Conservation (phyloP, 2,113 vertebrate species). For the Polypterus senegalus region DNA sequence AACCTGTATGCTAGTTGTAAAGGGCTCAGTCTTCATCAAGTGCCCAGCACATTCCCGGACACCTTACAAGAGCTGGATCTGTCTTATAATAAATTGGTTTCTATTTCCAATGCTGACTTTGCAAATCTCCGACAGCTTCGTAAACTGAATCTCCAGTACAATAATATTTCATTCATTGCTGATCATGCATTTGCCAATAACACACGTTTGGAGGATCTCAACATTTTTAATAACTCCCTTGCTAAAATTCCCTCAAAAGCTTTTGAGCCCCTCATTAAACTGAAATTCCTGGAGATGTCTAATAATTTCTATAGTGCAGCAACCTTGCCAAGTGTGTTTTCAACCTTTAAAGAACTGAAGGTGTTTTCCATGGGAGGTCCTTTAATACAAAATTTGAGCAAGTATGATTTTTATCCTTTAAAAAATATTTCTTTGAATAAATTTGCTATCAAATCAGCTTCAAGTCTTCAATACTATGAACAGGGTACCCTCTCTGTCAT, state of each 20-base stretch:
- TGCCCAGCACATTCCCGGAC: slow-evolving; percentile 44
- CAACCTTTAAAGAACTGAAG: slow-evolving; percentile 32
- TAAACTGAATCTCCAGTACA: slow-evolving; percentile 42
- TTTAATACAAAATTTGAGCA: slow-evolving; percentile 36
- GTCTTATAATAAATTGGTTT: slow-evolving; percentile 52
- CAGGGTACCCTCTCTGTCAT: slow-evolving; percentile 49
- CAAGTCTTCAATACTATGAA: slow-evolving; percentile 49
- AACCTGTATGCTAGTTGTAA: slow-evolving; percentile 40
- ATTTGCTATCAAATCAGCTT: slow-evolving; percentile 60
- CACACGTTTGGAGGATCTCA: slow-evolving; percentile 39
- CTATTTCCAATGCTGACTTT: slow-evolving; percentile 34
- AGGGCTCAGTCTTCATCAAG: slow-evolving; percentile 33
- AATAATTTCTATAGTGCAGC: slow-evolving; percentile 55
- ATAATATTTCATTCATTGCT: slow-evolving; percentile 54
- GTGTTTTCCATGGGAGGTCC: slow-evolving; percentile 56
- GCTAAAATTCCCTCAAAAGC: slow-evolving; percentile 40
- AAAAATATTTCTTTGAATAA: slow-evolving; percentile 33
- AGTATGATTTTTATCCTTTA: slow-evolving; percentile 41
- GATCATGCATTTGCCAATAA: slow-evolving; percentile 45
- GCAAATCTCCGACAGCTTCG: slow-evolving; percentile 32
- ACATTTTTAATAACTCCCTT: slow-evolving; percentile 68
- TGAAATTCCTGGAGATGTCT: slow-evolving; percentile 48
- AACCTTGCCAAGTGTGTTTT: slow-evolving; percentile 37
- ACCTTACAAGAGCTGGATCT: slow-evolving; percentile 47
- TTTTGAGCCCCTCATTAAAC: slow-evolving; percentile 34